Conservation (phyloP, 2,113 vertebrate species). For the Rostratula benghalensis region DNA sequence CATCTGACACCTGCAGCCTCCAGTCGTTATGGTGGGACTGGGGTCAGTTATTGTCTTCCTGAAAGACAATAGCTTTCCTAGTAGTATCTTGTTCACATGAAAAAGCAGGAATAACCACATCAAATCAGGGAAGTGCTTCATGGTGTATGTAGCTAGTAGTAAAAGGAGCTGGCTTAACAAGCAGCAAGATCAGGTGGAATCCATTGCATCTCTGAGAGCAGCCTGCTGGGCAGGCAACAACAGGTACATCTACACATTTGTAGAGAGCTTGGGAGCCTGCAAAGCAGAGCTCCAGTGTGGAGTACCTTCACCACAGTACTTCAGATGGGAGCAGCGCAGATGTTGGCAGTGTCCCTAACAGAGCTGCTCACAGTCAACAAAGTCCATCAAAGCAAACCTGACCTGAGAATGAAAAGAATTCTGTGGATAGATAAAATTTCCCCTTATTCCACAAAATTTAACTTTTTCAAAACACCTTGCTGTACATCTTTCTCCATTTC, state of each 20-base stretch:
- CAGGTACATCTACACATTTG: background rate
- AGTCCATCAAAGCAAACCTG: background rate
- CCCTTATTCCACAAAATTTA: background rate
- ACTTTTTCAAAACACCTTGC: background rate
- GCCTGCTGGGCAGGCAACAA: background rate
- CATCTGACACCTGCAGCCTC: background rate
- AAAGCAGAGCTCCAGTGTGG: background rate
- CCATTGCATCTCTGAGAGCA: background rate
- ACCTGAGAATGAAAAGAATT: background rate
- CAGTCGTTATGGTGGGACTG: background rate
- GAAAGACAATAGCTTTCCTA: background rate
- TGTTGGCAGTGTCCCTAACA: background rate
- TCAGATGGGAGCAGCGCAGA: background rate
- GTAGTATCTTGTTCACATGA: background rate
- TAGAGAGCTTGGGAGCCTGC: background rate
- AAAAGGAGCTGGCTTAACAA: background rate
- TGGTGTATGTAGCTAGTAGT: background rate
- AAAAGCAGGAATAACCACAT: background rate
- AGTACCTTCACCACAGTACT: background rate
- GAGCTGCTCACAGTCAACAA: background rate
- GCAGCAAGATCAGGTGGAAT: background rate
- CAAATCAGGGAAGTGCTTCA: background rate
- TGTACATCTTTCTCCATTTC: background rate
- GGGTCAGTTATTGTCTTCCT: background rate
- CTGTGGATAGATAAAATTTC: background rate